Percentiles rank a stretch among this genome's conserved stretches.
Evolutionary conservation across 2,797 vertebrate species (phyloP).

Genomic region (Galago senegalensis): DNA sequence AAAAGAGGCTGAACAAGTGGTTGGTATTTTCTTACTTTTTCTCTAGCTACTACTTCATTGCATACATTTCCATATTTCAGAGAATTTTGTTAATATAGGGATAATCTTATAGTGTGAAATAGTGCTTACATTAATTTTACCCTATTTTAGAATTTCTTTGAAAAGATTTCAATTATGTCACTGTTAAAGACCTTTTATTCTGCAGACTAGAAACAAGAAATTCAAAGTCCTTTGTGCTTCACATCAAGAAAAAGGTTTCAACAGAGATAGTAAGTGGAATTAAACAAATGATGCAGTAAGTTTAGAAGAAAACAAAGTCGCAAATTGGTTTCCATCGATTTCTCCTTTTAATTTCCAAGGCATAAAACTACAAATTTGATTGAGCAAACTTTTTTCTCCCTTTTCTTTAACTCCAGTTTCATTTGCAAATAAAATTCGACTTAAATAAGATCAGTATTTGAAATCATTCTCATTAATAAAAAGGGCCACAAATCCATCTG

Average conservation of each 20-base stretch:
- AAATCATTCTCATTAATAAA: slow-evolving; percentile 40
- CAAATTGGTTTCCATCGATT: background rate
- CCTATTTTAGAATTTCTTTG: background rate
- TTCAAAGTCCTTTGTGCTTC: background rate
- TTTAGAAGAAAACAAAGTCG: background rate
- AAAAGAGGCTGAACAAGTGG: background rate
- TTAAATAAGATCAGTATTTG: slow-evolving; percentile 39
- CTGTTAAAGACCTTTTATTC: background rate
- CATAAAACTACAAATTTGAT: background rate
- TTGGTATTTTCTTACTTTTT: background rate
- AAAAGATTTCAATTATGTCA: background rate
- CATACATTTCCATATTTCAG: background rate
- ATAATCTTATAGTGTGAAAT: background rate
- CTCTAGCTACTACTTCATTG: background rate
- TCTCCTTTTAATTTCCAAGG: background rate
- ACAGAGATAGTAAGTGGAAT: background rate
- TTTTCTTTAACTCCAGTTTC: slow-evolving; percentile 8
- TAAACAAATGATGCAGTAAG: background rate
- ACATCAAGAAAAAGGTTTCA: slow-evolving; percentile 25
- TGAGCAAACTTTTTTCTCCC: background rate
- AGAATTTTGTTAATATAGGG: background rate
- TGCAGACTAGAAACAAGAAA: slow-evolving; percentile 19
- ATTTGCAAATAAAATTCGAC: slow-evolving; percentile 46
- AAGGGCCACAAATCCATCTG: background rate
- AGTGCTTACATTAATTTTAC: background rate